Percentiles rank a stretch among this genome's conserved stretches.
These are phyloP conservation scores for Micromussa lordhowensis DNA, from an alignment of 92 coral and sea anemone genomes.

Conservation along the genomic window DNA sequence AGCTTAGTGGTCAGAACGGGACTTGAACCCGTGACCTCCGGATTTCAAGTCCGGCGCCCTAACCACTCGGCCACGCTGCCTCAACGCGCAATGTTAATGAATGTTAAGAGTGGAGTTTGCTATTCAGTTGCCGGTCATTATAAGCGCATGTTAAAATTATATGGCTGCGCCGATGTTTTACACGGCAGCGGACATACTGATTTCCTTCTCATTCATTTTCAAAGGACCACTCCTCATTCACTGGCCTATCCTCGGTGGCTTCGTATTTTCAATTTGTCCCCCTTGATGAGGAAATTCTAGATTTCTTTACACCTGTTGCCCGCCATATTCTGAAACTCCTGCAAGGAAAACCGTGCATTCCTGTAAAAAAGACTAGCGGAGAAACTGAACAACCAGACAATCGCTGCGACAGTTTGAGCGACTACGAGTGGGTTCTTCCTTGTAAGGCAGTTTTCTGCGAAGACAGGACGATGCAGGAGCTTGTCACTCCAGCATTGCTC, in stretches of 20 bases:
- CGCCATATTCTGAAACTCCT: constrained; percentile 74
- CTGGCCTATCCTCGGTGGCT: constrained; percentile 77
- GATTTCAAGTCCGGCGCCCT: too few relatives aligned
- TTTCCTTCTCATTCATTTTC: neutral
- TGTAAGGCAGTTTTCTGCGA: constrained; percentile 79
- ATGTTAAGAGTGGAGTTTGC: too few relatives aligned
- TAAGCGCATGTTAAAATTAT: too few relatives aligned
- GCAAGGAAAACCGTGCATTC: constrained; percentile 79
- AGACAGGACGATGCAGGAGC: constrained; percentile 54
- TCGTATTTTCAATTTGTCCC: constrained; percentile 87
- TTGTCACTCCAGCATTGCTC: constrained; percentile 70
- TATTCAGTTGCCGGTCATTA: too few relatives aligned
- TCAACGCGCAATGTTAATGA: too few relatives aligned
- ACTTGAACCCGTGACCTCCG: too few relatives aligned
- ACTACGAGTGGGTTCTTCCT: constrained; percentile 76
- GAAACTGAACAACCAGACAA: constrained; percentile 5
- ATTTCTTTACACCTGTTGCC: constrained; percentile 91
- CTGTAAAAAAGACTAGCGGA: constrained; percentile 43
- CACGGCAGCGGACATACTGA: neutral
- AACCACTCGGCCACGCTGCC: too few relatives aligned
- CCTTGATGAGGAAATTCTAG: constrained; percentile 86
- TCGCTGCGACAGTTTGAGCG: neutral
- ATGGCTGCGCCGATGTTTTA: too few relatives aligned
- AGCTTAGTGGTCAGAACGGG: too few relatives aligned
- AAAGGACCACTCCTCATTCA: constrained; percentile 75